Base-by-base conservation (phyloP, 2,888 invertebrate genomes). In the Pseudococcus viburni region DNA sequence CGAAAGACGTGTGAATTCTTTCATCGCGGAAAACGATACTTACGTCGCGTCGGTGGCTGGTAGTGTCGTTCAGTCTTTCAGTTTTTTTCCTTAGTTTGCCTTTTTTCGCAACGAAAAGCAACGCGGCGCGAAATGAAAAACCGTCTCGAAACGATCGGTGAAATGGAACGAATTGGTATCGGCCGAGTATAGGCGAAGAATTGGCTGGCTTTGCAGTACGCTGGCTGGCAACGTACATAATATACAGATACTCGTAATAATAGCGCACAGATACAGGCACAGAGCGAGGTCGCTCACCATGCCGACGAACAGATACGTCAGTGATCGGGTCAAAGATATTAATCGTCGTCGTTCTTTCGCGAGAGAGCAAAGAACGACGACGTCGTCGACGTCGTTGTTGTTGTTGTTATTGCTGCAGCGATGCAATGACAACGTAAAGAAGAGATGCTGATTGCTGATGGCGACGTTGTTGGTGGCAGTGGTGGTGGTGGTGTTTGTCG, bases 311-410 rank as follows among this genome's bases (percentile, higher is more conserved):
- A 55, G 73, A 73, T 73, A 22, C 73, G 73, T 73, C 73, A 26
- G 22, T 73, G 73, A 73, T 73, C 73, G 73, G 73, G 73, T 73
- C 73, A 73, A 73, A 73, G 73, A 73, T 26, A 73, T 73, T 73
- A 73, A 26, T 26, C 55, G 55, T 55, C 55, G 55, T 55, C 55
- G 55, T 15, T 15, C 55, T 17, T 55, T n/a, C n/a, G 7, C 55
- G 55, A 6, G 55, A 55, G n/a, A 55, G 55, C n/a, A 55, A 55
- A n/a, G n/a, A n/a, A 55, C 73, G 33, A 15, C 73, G 73, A 26
- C 73, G 42, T 42, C 26, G 33, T 73, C 73, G 73, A 15, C 48
- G 48, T 51, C 48, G 48, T 51, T 4, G 12, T 51, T 1, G 48
- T 15, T 51, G 15, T 0, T 12, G 4, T 15, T 12, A 12, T 12